phyloP scores from a whole-genome alignment of 2,888 invertebrate species.

The Linnaemya tessellans region DNA sequence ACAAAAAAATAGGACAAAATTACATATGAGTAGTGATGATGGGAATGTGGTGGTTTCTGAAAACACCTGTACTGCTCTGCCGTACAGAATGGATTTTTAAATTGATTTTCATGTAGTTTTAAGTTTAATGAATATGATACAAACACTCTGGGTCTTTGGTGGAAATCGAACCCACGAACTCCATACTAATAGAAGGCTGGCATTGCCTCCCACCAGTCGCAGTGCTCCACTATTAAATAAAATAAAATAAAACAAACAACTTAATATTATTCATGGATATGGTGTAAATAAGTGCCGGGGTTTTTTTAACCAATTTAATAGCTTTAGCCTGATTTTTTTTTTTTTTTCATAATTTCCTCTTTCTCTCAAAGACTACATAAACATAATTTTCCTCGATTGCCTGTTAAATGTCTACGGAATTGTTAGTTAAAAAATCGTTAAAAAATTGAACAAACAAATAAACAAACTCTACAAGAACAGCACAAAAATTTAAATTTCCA shows the following conservation, averaged over 20 bases:
- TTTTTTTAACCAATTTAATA: not conserved
- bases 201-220: too few species aligned
- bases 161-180: too few species aligned
- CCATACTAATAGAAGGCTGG: too few species aligned
- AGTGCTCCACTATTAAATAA: too few species aligned
- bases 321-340: conserved; percentile 10
- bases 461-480: not conserved
- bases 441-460: not conserved
- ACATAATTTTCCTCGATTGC: conserved; percentile 16
- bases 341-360: not conserved
- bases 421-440: conserved; percentile 16
- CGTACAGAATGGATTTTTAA: too few species aligned
- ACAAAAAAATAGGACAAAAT: too few species aligned
- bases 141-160: too few species aligned
- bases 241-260: not conserved
- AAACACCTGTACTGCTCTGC: too few species aligned
- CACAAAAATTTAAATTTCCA: not conserved
- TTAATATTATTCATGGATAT: conserved; percentile 10
- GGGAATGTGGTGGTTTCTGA: too few species aligned
- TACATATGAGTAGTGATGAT: too few species aligned
- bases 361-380: not conserved
- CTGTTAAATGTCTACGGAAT: conserved; percentile 28
- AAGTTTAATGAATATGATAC: too few species aligned
- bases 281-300: conserved; percentile 39
- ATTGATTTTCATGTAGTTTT: too few species aligned